phyloP scores from a whole-genome alignment of 2,113 vertebrate species.

The Symphodus melops region DNA sequence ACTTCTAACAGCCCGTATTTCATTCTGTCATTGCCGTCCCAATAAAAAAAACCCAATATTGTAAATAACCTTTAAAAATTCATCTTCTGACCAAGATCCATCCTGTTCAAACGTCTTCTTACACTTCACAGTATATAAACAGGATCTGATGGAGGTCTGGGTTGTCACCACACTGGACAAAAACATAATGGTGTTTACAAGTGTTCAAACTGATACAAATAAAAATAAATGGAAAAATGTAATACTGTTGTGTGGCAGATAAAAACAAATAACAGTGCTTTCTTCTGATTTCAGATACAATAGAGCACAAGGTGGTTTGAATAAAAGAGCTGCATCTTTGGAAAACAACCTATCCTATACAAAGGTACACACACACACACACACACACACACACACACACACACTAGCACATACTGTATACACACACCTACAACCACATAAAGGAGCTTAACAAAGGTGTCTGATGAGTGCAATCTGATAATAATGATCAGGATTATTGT shows the following conservation, averaged over 20 bases:
- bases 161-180: background rate
- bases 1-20: background rate
- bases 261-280: conserved; percentile 19
- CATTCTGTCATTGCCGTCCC: background rate
- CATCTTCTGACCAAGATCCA: too few species aligned
- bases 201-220: background rate
- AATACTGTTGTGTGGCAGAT: background rate
- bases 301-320: background rate
- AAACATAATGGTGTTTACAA: background rate
- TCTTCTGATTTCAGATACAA: background rate
- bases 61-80: too few species aligned
- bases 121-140: too few species aligned
- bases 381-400: conserved; percentile 5
- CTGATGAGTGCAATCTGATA: conserved; percentile 27
- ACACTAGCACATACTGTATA: background rate
- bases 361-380: background rate
- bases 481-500: conserved; percentile 58
- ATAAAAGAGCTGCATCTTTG: background rate
- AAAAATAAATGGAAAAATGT: background rate
- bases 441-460: conserved; percentile 11
- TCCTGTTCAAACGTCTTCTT: background rate
- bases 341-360: background rate
- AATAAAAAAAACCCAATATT: too few species aligned
- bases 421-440: conserved; percentile 12
- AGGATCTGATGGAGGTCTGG: background rate